Conservation (phyloP, 2,888 invertebrate genomes). For the Sinelater perroti region DNA sequence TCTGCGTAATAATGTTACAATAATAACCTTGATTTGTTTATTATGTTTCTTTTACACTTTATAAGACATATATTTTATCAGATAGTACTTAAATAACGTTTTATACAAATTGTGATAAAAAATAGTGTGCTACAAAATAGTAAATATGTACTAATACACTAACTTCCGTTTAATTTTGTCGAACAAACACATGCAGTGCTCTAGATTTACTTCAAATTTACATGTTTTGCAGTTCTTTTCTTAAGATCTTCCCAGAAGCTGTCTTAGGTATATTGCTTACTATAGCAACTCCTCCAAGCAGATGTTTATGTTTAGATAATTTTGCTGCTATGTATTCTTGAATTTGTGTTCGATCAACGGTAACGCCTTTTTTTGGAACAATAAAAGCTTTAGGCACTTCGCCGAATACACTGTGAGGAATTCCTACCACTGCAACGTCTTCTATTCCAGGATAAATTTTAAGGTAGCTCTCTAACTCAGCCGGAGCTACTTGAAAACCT, state of each 20-base stretch:
- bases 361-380: constrained; percentile 63
- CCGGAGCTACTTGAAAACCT: constrained; percentile 84
- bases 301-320: constrained; percentile 79
- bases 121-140: too few relatives aligned
- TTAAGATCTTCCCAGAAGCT: constrained; percentile 69
- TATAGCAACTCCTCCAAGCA: constrained; percentile 66
- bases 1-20: too few relatives aligned
- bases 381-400: constrained; percentile 82
- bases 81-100: too few relatives aligned
- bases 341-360: constrained; percentile 66
- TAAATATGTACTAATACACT: too few relatives aligned
- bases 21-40: too few relatives aligned
- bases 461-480: constrained; percentile 82
- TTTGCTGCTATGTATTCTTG: constrained; percentile 69
- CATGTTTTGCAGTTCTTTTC: constrained; percentile 43
- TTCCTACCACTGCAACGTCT: constrained; percentile 86
- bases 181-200: too few relatives aligned
- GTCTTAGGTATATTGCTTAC: constrained; percentile 67
- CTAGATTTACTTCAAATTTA: too few relatives aligned
- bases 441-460: constrained; percentile 75
- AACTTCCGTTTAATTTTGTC: too few relatives aligned
- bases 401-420: constrained; percentile 73
- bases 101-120: too few relatives aligned
- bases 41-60: too few relatives aligned
- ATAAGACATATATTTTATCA: too few relatives aligned